Base-by-base conservation (phyloP, 2,888 invertebrate genomes). In the Willowsia nigromaculata region DNA sequence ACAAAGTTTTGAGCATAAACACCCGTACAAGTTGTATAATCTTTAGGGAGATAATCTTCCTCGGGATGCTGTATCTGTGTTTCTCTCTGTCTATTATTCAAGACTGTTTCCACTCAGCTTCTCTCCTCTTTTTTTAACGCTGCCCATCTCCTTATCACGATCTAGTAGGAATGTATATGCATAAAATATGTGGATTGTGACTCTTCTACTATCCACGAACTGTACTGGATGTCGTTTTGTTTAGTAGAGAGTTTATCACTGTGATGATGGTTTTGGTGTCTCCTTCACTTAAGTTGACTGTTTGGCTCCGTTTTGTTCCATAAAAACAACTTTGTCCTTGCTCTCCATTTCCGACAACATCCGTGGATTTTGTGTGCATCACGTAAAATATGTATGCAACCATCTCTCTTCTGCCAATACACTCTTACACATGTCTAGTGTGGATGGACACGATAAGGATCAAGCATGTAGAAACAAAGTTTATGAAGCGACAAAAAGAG, bases 301-400 rank as follows among this genome's bases (percentile, higher is more conserved):
- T 43, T 43, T 71, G 71, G 71, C 74, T 74, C 47, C 74, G 74
- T 33, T 83, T 43, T 76, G 83, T 65, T 83, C 84, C 59, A 89
- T 83, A 89, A 90, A 90, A 90, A 90, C 88, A 90, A 88, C 33
- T 88, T 87, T 88, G 90, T 84, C 90, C 90, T 90, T 90, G 90
- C 85, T 90, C 90, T 88, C 90, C 84, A 90, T 90, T 90, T 86
- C 90, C 90, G 80, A 84, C 82, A 90, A 81, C 78, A 90, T 78
- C 65, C 90, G 62, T 83, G 76, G 37, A 78, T 84, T 86, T 85
- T 74, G 53, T 74, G 30, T 85, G 43, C 30, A 74, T 65, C 27
- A 56, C 33, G 22, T 78, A 78, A 78, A 53, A 78, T 78, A 78
- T 78, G 78, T 37, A 81, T 81, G 81, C 62, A 81, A n/a, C 25